phyloP scores from a whole-genome alignment of 2,888 invertebrate genomes.

The Lasius fuliginosus region DNA sequence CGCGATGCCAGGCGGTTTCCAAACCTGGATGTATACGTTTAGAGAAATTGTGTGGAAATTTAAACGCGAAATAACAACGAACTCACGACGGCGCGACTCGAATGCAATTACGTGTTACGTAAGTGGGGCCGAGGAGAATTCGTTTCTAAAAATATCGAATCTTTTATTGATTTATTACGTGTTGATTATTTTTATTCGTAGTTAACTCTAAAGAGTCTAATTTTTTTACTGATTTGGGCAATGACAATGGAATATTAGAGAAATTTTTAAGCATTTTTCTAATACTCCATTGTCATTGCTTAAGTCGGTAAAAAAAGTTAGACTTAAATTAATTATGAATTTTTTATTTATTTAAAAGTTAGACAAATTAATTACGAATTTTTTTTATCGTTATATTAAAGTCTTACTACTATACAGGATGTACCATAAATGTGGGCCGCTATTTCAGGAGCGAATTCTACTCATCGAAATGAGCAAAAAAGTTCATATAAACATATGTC shows the following conservation, averaged over 20 bases:
- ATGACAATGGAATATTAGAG: not conserved
- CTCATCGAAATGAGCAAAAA: too few relatives aligned
- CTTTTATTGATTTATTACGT: not conserved
- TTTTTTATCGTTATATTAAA: too few relatives aligned
- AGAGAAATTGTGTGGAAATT: not conserved
- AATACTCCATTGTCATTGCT: too few relatives aligned
- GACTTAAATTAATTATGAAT: too few relatives aligned
- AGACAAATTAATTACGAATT: too few relatives aligned
- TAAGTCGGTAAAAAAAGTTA: too few relatives aligned
- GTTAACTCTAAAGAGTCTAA: not conserved
- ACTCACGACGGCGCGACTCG: not conserved
- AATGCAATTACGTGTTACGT: slow-evolving; percentile 1
- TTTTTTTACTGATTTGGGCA: not conserved
- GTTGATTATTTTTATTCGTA: not conserved
- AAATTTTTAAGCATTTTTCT: not conserved
- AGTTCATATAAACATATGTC: too few relatives aligned
- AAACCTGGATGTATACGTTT: not conserved
- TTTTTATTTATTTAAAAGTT: too few relatives aligned
- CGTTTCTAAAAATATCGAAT: not conserved
- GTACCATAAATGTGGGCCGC: too few relatives aligned
- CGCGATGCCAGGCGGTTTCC: not conserved
- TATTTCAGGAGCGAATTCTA: too few relatives aligned
- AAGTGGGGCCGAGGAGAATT: not conserved
- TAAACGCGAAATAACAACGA: not conserved
- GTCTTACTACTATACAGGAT: too few relatives aligned